Base-by-base conservation (phyloP, 1,140 invertebrate genomes). In the Rhopalosiphum maidis region DNA sequence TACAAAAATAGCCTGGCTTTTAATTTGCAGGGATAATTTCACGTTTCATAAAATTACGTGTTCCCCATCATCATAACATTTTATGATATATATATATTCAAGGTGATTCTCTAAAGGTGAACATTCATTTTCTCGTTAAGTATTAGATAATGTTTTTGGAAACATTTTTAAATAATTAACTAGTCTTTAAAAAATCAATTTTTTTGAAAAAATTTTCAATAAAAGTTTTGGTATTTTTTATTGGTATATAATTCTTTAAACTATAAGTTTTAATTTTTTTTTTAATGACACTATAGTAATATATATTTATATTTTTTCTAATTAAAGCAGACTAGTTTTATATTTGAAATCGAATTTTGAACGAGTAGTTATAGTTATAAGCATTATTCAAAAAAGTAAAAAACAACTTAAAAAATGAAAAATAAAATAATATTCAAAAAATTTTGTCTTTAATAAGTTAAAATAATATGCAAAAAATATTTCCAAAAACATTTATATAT, bases 1-100 rank as follows among this genome's bases (percentile, higher is more conserved):
- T 89, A 55, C 88, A 55, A 23, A 89, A 89, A 89, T 89, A 89
- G 35, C 88, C 15, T n/a, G 18, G 54, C 23, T 48, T 25, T 89
- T 54, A 35, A 23, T 55, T 41, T 54, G 2, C 41, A 41, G 35
- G 35, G 37, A 89, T 18, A 37, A 89, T 89, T 89, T 55, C 54
- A 22, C 48, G 51, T 89, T 89, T 18, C 35, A 55, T 55, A 89
- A 55, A 37, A 55, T 89, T 37, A 23, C 23, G 0, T 51, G 35
- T 55, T 23, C 15, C 0, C 9, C 88, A 23, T 37, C 51, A 41
- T 86, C n/a, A 77, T n/a, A 77, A 77, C 15, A 77, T 77, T 18
- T 77, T 77, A 77, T n/a, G 60, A 77, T 77, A 18, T 60, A 60
- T 68, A 68, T 18, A n/a, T n/a, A 77, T n/a, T n/a, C 60, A 77